Conservation (phyloP, 2,797 vertebrate genomes). For the Schizopygopsis malacanthus region DNA sequence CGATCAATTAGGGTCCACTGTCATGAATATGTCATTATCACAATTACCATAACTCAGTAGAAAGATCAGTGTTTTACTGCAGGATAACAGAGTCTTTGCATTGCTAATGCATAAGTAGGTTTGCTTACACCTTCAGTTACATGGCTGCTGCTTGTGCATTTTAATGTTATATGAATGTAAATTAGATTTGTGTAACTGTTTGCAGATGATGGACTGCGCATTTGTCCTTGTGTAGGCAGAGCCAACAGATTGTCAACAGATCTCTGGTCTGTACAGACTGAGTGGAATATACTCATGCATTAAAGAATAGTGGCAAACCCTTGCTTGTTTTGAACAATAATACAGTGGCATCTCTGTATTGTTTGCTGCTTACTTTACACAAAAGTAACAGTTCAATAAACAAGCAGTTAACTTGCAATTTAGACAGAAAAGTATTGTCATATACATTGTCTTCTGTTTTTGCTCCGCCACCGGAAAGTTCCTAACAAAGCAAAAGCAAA, state of each 20-base stretch:
- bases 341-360: background rate
- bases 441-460: background rate
- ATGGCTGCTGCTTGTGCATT: conserved; percentile 3
- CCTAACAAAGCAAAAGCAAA: background rate
- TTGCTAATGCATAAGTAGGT: background rate
- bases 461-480: background rate
- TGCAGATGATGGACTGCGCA: conserved; percentile 29
- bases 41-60: background rate
- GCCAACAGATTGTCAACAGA: conserved; percentile 38
- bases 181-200: conserved; percentile 7
- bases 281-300: conserved; percentile 46
- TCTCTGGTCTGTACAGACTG: conserved; percentile 21
- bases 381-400: background rate
- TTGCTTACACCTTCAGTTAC: conserved; percentile 2
- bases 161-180: conserved; percentile 20
- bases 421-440: background rate
- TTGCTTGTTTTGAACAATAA: background rate
- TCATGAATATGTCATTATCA: background rate
- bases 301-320: background rate
- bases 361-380: background rate
- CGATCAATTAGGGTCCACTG: background rate
- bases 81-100: conserved; percentile 45
- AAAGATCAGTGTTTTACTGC: conserved; percentile 45
- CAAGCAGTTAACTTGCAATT: background rate
- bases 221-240: background rate